Percentiles rank a stretch among this genome's conserved stretches.
phyloP scores from a whole-genome alignment of 2,113 vertebrate species.

The Oncorhynchus masou region DNA sequence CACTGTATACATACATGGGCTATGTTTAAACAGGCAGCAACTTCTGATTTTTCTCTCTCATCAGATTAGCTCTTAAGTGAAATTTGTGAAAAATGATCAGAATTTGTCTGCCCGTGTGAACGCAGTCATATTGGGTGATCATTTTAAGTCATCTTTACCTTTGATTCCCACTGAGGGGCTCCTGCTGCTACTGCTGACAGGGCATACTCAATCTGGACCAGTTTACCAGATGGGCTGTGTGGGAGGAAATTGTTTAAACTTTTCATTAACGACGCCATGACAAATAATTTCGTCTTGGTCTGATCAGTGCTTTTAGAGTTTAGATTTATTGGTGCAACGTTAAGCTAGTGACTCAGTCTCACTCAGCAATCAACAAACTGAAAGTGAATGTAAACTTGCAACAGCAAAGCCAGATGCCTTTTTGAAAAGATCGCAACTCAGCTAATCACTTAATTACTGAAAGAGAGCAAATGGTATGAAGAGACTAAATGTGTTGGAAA shows the following conservation, averaged over 20 bases:
- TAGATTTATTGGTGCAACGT: too few species aligned
- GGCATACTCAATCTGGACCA: conserved; percentile 99
- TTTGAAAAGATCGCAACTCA: too few species aligned
- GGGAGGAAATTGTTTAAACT: not conserved
- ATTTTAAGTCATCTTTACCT: conserved; percentile 73
- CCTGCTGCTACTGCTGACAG: conserved; percentile 97
- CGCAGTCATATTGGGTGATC: not conserved
- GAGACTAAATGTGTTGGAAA: too few species aligned
- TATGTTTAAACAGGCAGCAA: not conserved
- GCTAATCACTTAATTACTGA: too few species aligned
- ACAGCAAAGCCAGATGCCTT: not conserved
- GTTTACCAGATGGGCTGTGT: conserved; percentile 92
- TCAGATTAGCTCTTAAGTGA: too few species aligned
- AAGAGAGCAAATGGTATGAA: too few species aligned
- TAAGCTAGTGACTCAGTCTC: not conserved
- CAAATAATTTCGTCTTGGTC: too few species aligned
- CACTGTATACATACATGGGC: not conserved
- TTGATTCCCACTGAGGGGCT: conserved; percentile 97
- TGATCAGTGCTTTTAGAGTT: too few species aligned
- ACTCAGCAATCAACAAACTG: conserved; percentile 36
- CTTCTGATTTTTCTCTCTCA: too few species aligned
- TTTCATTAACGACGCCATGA: too few species aligned
- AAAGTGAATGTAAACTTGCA: conserved; percentile 48
- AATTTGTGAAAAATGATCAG: not conserved
- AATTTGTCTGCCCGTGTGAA: too few species aligned